Evolutionary conservation across 2,797 vertebrate species (phyloP).

Genomic region (Cuniculus paca): DNA sequence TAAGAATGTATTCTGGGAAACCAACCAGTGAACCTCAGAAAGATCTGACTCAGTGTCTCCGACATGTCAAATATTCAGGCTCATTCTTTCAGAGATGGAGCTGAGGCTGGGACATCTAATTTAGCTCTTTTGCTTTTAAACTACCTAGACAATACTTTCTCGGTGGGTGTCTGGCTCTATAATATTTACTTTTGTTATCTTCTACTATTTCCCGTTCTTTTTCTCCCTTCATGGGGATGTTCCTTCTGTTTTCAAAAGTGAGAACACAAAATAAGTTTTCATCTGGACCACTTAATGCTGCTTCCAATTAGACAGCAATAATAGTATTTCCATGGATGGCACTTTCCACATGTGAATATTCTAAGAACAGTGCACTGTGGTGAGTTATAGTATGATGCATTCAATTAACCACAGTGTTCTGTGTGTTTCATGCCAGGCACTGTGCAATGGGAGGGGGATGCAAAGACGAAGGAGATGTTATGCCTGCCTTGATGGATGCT

Average conservation of each 20-base stretch:
- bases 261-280: slow-evolving; percentile 51
- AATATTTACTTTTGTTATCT: not conserved
- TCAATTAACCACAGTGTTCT: not conserved
- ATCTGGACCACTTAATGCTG: not conserved
- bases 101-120: not conserved
- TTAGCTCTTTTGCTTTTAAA: not conserved
- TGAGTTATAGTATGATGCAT: not conserved
- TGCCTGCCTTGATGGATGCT: not conserved
- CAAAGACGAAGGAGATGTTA: not conserved
- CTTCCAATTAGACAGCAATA: not conserved
- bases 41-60: not conserved
- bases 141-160: not conserved
- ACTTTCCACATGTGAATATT: not conserved
- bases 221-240: slow-evolving; percentile 20
- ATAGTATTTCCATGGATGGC: not conserved
- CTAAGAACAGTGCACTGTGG: not conserved
- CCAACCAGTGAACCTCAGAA: not conserved
- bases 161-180: not conserved
- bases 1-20: not conserved
- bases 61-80: not conserved
- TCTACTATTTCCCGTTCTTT: not conserved
- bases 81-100: not conserved
- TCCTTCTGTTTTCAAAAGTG: slow-evolving; percentile 15
- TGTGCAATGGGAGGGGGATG: not conserved
- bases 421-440: not conserved